phyloP scores from a whole-genome alignment of 2,888 invertebrate genomes.

The Pecten maximus region DNA sequence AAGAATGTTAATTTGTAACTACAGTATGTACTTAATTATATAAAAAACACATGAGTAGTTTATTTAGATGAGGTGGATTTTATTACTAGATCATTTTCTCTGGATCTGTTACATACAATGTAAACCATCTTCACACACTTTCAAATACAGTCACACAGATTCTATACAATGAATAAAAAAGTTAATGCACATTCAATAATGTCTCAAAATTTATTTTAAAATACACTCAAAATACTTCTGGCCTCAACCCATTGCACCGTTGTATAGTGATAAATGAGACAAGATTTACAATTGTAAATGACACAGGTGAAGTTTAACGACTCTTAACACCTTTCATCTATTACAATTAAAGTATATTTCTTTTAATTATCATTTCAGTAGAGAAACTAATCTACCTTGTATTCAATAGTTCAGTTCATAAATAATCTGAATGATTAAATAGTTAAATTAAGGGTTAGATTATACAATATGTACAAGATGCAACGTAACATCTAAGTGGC shows the following conservation, averaged over 20 bases:
- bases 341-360: background rate
- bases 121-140: background rate
- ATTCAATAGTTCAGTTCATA: background rate
- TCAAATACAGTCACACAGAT: background rate
- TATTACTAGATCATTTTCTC: background rate
- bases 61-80: background rate
- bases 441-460: background rate
- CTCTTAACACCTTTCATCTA: background rate
- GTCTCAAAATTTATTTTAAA: background rate
- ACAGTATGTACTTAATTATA: background rate
- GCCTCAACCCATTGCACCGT: constrained; percentile 13
- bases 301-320: background rate
- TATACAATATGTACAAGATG: background rate
- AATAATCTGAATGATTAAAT: background rate
- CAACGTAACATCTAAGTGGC: background rate
- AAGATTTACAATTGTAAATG: background rate
- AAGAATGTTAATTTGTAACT: background rate
- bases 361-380: background rate
- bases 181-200: background rate
- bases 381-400: background rate
- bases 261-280: background rate
- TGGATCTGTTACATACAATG: background rate
- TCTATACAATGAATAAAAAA: background rate
- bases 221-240: background rate
- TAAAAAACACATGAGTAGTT: background rate